Conservation (phyloP, 2,797 vertebrate genomes). For the Fratercula arctica region DNA sequence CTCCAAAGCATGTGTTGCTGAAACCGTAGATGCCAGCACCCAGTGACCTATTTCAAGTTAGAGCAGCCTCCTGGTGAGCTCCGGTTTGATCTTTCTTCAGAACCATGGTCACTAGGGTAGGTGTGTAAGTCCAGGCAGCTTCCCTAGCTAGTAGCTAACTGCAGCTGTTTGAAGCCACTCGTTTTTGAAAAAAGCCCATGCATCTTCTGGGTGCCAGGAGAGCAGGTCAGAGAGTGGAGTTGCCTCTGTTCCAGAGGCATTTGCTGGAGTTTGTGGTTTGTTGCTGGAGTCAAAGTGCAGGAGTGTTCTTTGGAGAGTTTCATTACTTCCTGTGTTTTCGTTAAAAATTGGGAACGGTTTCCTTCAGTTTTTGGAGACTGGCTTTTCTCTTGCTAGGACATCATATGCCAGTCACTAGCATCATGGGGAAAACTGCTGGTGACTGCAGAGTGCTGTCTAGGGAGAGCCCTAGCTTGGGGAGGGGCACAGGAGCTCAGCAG, state of each 20-base stretch:
- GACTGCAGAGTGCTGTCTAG: not conserved
- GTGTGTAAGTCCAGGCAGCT: not conserved
- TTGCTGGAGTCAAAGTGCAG: not conserved
- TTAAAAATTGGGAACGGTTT: not conserved
- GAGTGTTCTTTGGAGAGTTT: not conserved
- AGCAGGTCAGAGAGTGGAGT: not conserved
- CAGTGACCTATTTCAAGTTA: conserved; percentile 6
- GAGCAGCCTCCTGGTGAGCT: conserved; percentile 20
- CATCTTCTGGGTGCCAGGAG: not conserved
- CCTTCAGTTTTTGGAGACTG: not conserved
- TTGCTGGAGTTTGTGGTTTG: not conserved
- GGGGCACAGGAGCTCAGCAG: not conserved
- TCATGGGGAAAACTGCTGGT: not conserved
- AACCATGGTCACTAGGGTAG: not conserved
- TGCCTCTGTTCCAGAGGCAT: not conserved
- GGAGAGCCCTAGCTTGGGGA: not conserved
- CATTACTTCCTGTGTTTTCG: not conserved
- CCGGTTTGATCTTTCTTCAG: not conserved
- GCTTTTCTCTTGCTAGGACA: not conserved
- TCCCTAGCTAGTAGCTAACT: not conserved
- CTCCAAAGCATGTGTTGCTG: not conserved
- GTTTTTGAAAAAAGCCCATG: not conserved
- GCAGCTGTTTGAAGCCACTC: not conserved
- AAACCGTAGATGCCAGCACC: not conserved
- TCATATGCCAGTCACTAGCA: not conserved